These are phyloP conservation scores for Catocala sponsa DNA, from an alignment of 2,888 invertebrate species.

Conservation along the genomic window DNA sequence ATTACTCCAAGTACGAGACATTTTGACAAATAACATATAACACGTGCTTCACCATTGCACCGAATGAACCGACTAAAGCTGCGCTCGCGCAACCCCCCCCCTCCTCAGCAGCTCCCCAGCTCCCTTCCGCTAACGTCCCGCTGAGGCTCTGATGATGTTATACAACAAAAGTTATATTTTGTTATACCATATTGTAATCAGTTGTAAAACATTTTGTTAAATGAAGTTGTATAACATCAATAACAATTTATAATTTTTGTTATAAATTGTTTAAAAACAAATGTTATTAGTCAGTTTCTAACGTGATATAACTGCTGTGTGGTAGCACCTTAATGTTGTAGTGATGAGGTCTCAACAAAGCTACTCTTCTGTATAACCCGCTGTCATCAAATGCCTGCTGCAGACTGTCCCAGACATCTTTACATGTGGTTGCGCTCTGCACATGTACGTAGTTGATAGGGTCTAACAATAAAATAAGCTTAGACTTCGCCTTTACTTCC, in stretches of 20 bases:
- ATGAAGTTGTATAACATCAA: not conserved
- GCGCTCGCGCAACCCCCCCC: too few relatives aligned
- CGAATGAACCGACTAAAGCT: too few relatives aligned
- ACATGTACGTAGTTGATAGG: too few relatives aligned
- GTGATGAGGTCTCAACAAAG: too few relatives aligned
- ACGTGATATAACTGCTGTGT: not conserved
- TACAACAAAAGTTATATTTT: slow-evolving; percentile 14
- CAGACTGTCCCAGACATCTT: too few relatives aligned
- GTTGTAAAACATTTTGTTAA: slow-evolving; percentile 13
- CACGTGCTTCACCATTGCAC: slow-evolving; percentile 8
- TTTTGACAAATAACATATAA: slow-evolving; percentile 3
- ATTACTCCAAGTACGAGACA: slow-evolving; percentile 17
- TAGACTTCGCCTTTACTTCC: too few relatives aligned
- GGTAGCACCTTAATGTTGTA: not conserved
- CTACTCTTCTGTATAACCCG: too few relatives aligned
- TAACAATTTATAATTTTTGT: too few relatives aligned
- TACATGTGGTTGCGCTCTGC: too few relatives aligned
- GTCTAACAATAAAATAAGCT: too few relatives aligned
- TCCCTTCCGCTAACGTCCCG: slow-evolving; percentile 10
- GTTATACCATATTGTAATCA: slow-evolving; percentile 14
- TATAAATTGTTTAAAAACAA: not conserved
- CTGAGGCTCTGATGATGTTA: slow-evolving; percentile 2
- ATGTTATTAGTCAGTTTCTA: not conserved
- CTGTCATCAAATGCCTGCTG: too few relatives aligned
- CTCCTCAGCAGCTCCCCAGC: not conserved